These are phyloP conservation scores for Anomalospiza imberbis DNA, from an alignment of 2,797 vertebrate genomes.

Conservation along the genomic window DNA sequence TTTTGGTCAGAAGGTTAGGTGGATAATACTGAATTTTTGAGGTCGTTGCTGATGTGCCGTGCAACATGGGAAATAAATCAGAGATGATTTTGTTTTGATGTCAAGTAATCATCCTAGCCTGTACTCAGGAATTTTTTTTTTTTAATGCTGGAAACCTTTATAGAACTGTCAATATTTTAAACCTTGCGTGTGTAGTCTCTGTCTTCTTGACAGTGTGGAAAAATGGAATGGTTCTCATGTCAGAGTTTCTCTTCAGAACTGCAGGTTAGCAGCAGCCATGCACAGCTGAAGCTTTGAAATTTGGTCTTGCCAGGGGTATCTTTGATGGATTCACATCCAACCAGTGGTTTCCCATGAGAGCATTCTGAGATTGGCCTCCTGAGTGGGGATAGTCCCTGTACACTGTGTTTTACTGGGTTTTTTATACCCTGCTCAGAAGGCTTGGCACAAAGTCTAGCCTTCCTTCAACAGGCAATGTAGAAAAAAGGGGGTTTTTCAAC, in stretches of 20 bases:
- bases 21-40: neutral
- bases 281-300: neutral
- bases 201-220: neutral
- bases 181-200: neutral
- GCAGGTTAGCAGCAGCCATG: neutral
- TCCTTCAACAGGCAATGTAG: rapidly evolving
- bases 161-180: neutral
- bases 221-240: neutral
- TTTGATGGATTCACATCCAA: neutral
- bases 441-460: neutral
- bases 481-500: neutral
- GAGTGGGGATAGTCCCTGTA: neutral
- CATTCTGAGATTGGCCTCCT: neutral
- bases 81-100: neutral
- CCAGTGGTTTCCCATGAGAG: neutral
- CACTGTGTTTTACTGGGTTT: rapidly evolving
- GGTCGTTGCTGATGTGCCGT: neutral
- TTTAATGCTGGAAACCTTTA: neutral
- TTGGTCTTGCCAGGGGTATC: rapidly evolving
- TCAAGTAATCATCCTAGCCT: neutral
- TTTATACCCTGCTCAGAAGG: neutral
- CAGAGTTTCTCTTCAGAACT: neutral
- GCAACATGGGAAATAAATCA: rapidly evolving
- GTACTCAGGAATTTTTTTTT: neutral
- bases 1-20: neutral